Conservation (phyloP, 2,113 vertebrate species). For the Bagarius yarrelli region DNA sequence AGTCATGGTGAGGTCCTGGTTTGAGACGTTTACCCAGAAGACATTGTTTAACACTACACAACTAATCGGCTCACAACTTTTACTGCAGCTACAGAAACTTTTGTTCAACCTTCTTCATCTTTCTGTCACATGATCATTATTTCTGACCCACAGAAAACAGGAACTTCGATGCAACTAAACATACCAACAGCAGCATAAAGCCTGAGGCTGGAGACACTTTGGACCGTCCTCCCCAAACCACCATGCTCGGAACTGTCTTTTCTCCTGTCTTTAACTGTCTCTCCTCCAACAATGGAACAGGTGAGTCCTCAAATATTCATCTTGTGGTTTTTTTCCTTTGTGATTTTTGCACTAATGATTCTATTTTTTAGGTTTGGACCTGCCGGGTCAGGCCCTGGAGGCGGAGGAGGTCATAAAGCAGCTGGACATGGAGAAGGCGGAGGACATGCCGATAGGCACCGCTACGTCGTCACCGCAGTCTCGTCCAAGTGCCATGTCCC, state of each 20-base stretch:
- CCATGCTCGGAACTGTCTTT: constrained; percentile 95
- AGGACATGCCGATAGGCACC: constrained; percentile 80
- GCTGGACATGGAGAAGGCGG: constrained; percentile 84
- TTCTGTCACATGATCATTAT: neutral
- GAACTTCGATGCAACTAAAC: constrained; percentile 88
- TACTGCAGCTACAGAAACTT: neutral
- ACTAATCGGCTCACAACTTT: neutral
- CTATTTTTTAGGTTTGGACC: constrained; percentile 76
- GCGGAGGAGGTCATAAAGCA: constrained; percentile 89
- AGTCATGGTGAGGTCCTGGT: constrained; percentile 80
- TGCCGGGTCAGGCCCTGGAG: constrained; percentile 83
- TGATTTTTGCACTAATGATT: neutral
- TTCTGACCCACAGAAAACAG: constrained; percentile 74
- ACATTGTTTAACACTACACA: neutral
- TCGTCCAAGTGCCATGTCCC: constrained; percentile 37
- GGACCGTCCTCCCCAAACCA: constrained; percentile 89
- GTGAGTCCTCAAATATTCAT: constrained; percentile 57
- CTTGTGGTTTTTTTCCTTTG: neutral
- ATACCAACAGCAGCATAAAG: constrained; percentile 78
- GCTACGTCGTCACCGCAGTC: constrained; percentile 59
- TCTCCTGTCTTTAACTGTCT: constrained; percentile 99
- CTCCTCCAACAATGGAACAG: constrained; percentile 97
- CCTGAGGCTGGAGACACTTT: constrained; percentile 84
- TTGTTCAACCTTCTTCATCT: neutral
- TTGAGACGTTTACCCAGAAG: neutral